Percentiles rank a stretch among this genome's conserved stretches.
Evolutionary conservation across 2,888 invertebrate genomes (phyloP).

Genomic region (Argynnis bischoffii): DNA sequence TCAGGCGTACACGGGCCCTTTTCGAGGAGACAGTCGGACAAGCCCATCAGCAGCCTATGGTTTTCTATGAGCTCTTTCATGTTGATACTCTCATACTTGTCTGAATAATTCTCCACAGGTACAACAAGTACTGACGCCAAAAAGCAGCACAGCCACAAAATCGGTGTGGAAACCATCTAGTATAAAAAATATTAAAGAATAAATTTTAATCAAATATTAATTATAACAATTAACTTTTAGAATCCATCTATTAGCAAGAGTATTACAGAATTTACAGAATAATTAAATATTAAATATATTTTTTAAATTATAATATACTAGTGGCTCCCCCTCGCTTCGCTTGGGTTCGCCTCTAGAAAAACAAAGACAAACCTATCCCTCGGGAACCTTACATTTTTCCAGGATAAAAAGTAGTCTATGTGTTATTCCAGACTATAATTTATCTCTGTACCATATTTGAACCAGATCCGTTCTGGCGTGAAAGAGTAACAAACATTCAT

Average conservation of each 20-base stretch:
- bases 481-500: no score
- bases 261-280: not conserved
- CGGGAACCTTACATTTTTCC: no score
- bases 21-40: conserved; percentile 86
- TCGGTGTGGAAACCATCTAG: conserved; percentile 8
- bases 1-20: conserved; percentile 87
- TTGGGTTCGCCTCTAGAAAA: no score
- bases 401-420: no score
- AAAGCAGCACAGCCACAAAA: conserved; percentile 3
- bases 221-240: not conserved
- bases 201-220: not conserved
- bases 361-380: no score
- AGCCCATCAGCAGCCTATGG: conserved; percentile 85
- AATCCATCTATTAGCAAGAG: not conserved
- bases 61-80: conserved; percentile 85
- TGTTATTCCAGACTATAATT: no score
- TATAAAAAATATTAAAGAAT: not conserved
- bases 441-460: no score
- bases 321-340: no score
- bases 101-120: conserved; percentile 73
- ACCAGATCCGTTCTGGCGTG: no score
- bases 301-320: no score
- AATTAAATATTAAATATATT: no score
- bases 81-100: conserved; percentile 87
- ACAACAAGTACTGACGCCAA: not conserved